Evolutionary conservation across 2,113 vertebrate species (phyloP).

Genomic region (Thomomys bottae): DNA sequence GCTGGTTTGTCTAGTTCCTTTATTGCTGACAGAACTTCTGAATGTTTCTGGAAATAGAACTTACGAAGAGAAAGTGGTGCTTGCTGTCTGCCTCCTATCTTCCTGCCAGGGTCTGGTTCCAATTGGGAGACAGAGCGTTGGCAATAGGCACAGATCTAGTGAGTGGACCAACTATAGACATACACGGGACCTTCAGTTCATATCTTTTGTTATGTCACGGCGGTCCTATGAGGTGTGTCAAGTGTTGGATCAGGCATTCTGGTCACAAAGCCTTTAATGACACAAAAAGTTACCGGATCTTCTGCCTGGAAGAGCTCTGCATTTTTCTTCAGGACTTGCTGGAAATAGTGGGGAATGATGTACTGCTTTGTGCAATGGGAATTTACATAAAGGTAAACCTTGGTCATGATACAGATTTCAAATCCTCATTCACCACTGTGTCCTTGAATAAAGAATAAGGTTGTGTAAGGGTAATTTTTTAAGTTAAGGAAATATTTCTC

Average conservation of each 20-base stretch:
- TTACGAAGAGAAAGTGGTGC: too few relatives aligned
- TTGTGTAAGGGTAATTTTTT: slow-evolving; percentile 38
- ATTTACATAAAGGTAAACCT: background rate
- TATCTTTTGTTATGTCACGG: background rate
- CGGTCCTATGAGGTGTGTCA: background rate
- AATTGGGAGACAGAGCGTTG: background rate
- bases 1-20: background rate
- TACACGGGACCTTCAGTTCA: background rate
- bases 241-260: background rate
- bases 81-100: background rate
- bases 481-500: slow-evolving; percentile 60
- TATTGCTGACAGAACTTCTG: background rate
- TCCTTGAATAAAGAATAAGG: slow-evolving; percentile 42
- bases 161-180: background rate
- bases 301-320: background rate
- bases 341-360: background rate
- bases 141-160: background rate
- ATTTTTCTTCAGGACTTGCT: background rate
- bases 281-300: background rate
- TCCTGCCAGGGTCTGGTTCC: background rate
- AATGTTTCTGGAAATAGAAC: background rate
- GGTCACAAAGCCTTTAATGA: background rate
- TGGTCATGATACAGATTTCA: background rate
- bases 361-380: background rate
- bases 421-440: slow-evolving; percentile 4